Evolutionary conservation across 1,140 invertebrate species (phyloP).

Genomic region (Tetramorium simillimum): DNA sequence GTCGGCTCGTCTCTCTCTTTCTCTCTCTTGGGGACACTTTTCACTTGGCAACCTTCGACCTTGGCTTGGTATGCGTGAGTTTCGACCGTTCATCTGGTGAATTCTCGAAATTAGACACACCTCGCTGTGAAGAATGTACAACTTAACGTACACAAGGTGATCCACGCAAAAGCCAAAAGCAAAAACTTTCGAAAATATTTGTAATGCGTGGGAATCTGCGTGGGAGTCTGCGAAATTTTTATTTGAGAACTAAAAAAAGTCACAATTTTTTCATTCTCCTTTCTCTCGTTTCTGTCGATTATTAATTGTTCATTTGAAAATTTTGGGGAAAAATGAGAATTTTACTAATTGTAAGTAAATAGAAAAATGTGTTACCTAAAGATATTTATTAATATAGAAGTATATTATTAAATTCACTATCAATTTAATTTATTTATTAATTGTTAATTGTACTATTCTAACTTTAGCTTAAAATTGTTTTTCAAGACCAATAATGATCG

Average conservation of each 20-base stretch:
- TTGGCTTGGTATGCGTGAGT: conserved; percentile 37
- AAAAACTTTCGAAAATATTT: not conserved
- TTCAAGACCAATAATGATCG: too few relatives aligned
- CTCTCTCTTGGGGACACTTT: not conserved
- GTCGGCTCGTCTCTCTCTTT: not conserved
- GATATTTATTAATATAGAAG: too few relatives aligned
- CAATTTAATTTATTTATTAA: too few relatives aligned
- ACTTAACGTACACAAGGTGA: not conserved
- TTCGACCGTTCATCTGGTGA: not conserved
- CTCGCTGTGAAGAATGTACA: not conserved
- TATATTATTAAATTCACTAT: too few relatives aligned
- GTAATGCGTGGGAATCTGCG: not conserved
- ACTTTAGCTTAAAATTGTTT: too few relatives aligned
- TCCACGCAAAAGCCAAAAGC: not conserved
- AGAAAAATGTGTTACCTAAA: too few relatives aligned
- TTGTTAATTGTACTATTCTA: too few relatives aligned
- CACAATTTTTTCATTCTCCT: not conserved
- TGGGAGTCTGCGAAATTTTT: not conserved
- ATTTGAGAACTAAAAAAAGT: not conserved
- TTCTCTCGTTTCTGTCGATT: not conserved
- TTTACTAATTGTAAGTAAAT: not conserved
- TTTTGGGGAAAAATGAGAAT: not conserved
- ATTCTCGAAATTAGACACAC: not conserved
- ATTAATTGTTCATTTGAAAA: not conserved
- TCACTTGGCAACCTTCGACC: conserved; percentile 29